phyloP scores from a whole-genome alignment of 2,888 invertebrate species.

The Scaptodrosophila latifasciaeformis region DNA sequence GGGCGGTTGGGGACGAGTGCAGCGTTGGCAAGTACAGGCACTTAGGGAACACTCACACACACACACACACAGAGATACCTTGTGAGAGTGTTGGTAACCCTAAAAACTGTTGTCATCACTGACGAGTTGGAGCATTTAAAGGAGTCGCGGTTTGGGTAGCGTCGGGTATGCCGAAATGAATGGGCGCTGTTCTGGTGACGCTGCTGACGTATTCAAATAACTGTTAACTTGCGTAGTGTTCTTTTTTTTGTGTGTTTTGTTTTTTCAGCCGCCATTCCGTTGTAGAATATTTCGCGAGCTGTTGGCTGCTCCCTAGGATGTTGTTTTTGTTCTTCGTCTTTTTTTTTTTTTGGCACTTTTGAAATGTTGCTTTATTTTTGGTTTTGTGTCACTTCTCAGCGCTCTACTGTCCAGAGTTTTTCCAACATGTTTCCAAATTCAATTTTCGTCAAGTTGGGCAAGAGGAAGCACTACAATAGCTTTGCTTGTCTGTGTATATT shows the following conservation, averaged over 20 bases:
- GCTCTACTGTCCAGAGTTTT: conserved; percentile 12
- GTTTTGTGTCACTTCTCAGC: conserved; percentile 18
- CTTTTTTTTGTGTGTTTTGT: neutral
- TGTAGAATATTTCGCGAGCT: conserved; percentile 22
- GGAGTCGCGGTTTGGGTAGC: too few species aligned
- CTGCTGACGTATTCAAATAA: neutral
- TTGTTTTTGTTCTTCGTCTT: conserved; percentile 14
- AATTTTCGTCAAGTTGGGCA: conserved; percentile 47
- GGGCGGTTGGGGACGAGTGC: too few species aligned
- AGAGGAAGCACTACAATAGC: conserved; percentile 22
- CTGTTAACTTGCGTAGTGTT: conserved; percentile 1
- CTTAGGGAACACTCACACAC: conserved; percentile 6
- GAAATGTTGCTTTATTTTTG: conserved; percentile 45
- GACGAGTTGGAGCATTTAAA: too few species aligned
- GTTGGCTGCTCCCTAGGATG: neutral
- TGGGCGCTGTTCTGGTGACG: conserved; percentile 8
- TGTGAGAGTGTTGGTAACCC: too few species aligned
- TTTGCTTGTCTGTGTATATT: neutral
- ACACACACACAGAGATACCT: conserved; percentile 1
- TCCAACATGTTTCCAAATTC: conserved; percentile 44
- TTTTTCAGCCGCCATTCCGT: conserved; percentile 49
- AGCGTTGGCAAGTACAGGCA: conserved; percentile 7
- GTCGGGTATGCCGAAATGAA: too few species aligned
- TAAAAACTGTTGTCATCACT: too few species aligned
- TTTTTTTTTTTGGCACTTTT: conserved; percentile 3